Evolutionary conservation across 1,140 invertebrate genomes (phyloP).

Genomic region (Oryctes rhinoceros): DNA sequence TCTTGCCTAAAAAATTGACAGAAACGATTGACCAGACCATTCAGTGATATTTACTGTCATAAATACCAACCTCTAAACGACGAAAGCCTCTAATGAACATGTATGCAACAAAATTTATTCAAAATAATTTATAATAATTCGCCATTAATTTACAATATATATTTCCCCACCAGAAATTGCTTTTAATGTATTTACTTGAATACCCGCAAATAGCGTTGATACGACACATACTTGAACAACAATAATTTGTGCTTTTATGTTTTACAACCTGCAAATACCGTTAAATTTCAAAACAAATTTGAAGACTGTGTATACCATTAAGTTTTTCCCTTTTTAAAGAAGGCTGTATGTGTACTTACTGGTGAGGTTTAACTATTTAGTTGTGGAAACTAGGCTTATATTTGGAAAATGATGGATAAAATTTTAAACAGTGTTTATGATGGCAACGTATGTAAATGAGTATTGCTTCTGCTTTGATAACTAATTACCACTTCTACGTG

Average conservation of each 20-base stretch:
- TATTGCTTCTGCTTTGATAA: neutral
- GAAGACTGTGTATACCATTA: too few species aligned
- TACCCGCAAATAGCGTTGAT: too few species aligned
- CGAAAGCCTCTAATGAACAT: neutral
- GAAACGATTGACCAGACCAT: conserved; percentile 10
- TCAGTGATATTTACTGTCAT: neutral
- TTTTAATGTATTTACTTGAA: too few species aligned
- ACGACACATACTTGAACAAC: neutral
- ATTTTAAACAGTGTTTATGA: neutral
- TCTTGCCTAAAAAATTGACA: conserved; percentile 29
- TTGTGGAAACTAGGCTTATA: neutral
- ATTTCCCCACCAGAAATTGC: neutral
- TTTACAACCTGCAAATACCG: neutral
- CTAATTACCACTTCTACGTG: neutral
- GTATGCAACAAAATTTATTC: too few species aligned
- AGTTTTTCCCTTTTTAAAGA: too few species aligned
- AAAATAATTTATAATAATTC: too few species aligned
- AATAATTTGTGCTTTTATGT: too few species aligned
- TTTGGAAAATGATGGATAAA: neutral
- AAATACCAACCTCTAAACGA: neutral
- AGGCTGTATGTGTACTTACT: too few species aligned
- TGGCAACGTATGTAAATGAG: neutral
- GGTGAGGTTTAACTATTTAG: too few species aligned
- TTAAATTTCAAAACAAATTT: neutral
- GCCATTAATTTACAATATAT: neutral